Base-by-base conservation (phyloP, 2,797 vertebrate species). In the Molossus alvarezi region DNA sequence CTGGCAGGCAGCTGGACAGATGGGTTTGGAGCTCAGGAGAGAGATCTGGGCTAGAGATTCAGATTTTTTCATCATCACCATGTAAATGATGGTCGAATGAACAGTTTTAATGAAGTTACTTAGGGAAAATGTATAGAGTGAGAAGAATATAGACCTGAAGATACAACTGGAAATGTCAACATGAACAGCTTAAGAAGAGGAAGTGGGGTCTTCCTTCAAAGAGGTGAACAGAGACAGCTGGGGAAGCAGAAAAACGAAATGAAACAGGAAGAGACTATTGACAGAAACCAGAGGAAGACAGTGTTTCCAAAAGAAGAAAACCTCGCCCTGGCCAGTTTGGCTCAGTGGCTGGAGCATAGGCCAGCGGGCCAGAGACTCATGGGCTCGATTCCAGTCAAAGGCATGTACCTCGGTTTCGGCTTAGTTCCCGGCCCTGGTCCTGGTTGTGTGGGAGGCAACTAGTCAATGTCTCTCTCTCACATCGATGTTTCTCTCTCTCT, bases 31-130 rank as follows among this genome's bases (percentile, higher is more conserved):
- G 64, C 13, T 93, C 3, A 5, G 77, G 27, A 89, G 48, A 81
- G 48, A 76, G 53, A 65, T 12, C n/a, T 51, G 17, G 20, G 72
- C 23, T 27, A 23, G 27, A 20, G 12, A 81, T 81, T 33, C 0
- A 64, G 58, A n/a, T 25, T 75, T 80, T 27, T 17, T 37, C 25
- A 51, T 79, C 27, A 20, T 67, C 71, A 64, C 33, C 15, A 51
- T 64, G 9, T 53, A 21, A 51, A 84, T 60, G 21, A 1, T 27
- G 71, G 27, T 41, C 14, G 17, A 73, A 75, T 75, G 45, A 75
- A 33, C 8, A 48, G 25, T 75, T 92, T 81, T 60, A 90, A 80
- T 62, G 11, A 84, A 37, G 69, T 29, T 86, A 86, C 55, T 89
- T 65, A 45, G 20, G 55, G 53, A 41, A 51, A 33, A 51, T 62